Conservation (phyloP, 2,797 vertebrate species). For the Mormyrus proboscirostris region DNA sequence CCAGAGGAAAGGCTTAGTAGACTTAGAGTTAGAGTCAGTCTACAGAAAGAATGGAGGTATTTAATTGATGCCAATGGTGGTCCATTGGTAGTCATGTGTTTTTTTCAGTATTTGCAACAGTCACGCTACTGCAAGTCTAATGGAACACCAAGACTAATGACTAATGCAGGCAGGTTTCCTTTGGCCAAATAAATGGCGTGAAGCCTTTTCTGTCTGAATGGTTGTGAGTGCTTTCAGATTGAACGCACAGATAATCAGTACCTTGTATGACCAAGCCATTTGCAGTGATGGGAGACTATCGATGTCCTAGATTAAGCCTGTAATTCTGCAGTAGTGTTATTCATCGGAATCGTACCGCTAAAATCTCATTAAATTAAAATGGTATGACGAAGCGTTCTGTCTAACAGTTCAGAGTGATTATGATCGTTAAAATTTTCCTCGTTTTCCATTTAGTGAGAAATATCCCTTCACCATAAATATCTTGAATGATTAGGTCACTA, state of each 20-base stretch:
- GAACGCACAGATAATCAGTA: constrained; percentile 23
- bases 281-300: constrained; percentile 19
- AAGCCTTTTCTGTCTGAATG: constrained; percentile 19
- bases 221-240: constrained; percentile 16
- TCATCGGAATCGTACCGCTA: constrained; percentile 18
- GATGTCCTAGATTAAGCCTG: constrained; percentile 18
- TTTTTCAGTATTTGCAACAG: neutral
- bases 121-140: neutral
- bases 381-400: constrained; percentile 11
- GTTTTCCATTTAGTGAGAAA: constrained; percentile 19
- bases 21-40: neutral
- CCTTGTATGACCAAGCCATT: constrained; percentile 18
- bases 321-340: constrained; percentile 19
- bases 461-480: constrained; percentile 21
- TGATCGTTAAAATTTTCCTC: constrained; percentile 20
- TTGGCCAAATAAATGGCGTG: neutral
- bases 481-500: constrained; percentile 19
- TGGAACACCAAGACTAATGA: neutral
- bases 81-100: neutral
- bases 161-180: neutral
- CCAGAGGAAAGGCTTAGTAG: neutral
- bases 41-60: neutral
- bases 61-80: neutral
- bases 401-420: constrained; percentile 27
- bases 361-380: constrained; percentile 30